These are phyloP conservation scores for Corella eumyota DNA, from an alignment of 23 tunicate genomes.

Conservation along the genomic window DNA sequence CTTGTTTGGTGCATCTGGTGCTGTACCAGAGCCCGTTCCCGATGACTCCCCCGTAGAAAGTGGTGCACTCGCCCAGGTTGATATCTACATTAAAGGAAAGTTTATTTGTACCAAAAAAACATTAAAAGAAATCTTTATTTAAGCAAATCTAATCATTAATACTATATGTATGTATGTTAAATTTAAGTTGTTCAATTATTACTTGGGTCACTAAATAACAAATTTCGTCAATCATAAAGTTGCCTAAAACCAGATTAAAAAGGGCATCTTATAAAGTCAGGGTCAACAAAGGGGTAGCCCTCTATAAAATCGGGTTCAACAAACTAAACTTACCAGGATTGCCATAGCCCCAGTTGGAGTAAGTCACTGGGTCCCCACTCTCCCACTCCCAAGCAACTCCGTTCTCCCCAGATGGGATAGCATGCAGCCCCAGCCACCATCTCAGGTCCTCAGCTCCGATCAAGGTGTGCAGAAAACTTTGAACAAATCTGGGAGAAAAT, in stretches of 20 bases:
- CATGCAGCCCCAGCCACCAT: slow-evolving; percentile 90
- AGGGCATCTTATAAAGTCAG: too few relatives aligned
- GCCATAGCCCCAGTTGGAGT: slow-evolving; percentile 81
- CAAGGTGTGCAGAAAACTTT: slow-evolving; percentile 80
- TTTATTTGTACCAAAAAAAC: background rate
- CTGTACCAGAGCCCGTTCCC: slow-evolving; percentile 94
- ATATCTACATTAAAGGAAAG: slow-evolving; percentile 19
- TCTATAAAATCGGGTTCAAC: too few relatives aligned
- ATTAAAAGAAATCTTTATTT: too few relatives aligned
- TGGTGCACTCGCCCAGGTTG: slow-evolving; percentile 61
- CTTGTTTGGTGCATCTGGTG: slow-evolving; percentile 44
- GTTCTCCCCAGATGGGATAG: slow-evolving; percentile 11
- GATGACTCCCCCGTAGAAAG: slow-evolving; percentile 65
- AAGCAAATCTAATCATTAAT: too few relatives aligned
- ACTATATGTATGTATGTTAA: too few relatives aligned
- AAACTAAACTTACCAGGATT: slow-evolving; percentile 91
- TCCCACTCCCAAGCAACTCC: slow-evolving; percentile 85
- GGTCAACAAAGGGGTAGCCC: too few relatives aligned
- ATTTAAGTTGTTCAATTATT: too few relatives aligned
- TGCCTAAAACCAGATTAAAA: too few relatives aligned
- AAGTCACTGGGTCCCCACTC: slow-evolving; percentile 61
- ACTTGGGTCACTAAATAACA: too few relatives aligned
- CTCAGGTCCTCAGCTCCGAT: slow-evolving; percentile 71
- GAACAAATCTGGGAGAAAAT: slow-evolving; percentile 32
- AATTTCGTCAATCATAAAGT: too few relatives aligned